A percentile compares a stretch with the other conserved stretches of the same genome.
These are phyloP conservation scores for Brachirus orientalis DNA, from an alignment of 2,113 vertebrate species.

Conservation along the genomic window DNA sequence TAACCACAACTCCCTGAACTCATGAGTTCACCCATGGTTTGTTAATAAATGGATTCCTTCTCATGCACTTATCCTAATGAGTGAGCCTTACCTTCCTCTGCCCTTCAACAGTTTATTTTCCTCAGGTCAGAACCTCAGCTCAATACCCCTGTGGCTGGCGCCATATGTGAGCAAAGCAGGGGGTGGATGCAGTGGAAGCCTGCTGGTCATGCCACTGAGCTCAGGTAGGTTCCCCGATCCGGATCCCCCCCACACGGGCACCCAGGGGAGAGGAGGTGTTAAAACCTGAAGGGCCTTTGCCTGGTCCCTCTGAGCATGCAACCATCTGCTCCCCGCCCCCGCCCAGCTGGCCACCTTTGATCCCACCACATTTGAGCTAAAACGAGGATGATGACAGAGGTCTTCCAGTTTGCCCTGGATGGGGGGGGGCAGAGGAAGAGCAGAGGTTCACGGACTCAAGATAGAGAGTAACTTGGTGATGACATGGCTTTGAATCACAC, in stretches of 20 bases:
- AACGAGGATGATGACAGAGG: conserved; percentile 83
- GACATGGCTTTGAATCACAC: conserved; percentile 17
- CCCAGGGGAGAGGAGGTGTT: conserved; percentile 83
- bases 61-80: conserved; percentile 61
- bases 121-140: conserved; percentile 70
- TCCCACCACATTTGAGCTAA: conserved; percentile 80
- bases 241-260: conserved; percentile 75
- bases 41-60: conserved; percentile 47
- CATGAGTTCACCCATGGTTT: conserved; percentile 4
- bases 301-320: conserved; percentile 68
- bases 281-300: conserved; percentile 84
- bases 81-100: conserved; percentile 65
- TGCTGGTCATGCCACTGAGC: conserved; percentile 76
- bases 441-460: conserved; percentile 63
- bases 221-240: conserved; percentile 80
- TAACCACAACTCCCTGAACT: neutral
- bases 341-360: conserved; percentile 84
- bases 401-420: conserved; percentile 78
- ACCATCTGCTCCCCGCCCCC: conserved; percentile 81
- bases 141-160: conserved; percentile 68
- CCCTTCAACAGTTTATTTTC: conserved; percentile 67
- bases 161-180: conserved; percentile 78
- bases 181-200: conserved; percentile 73
- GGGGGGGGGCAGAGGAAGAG: conserved; percentile 45
- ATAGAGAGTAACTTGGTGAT: conserved; percentile 49